Conservation (phyloP, 2,113 vertebrate genomes). For the Passerina amoena region DNA sequence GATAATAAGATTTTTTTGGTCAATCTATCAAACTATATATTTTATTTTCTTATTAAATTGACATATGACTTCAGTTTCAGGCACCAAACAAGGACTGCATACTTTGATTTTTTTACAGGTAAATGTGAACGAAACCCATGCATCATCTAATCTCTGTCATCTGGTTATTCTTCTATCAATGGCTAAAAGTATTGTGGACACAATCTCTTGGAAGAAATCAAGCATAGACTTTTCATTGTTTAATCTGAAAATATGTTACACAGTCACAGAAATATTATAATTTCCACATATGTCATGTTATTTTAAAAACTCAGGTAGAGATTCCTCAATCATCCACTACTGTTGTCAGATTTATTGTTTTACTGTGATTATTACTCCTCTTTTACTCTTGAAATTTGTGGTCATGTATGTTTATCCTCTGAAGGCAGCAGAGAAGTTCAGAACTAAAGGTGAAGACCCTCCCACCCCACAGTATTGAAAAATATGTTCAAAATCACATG, state of each 20-base stretch:
- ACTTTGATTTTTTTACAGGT: background rate
- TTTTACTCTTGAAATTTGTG: background rate
- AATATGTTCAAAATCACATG: background rate
- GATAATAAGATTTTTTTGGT: background rate
- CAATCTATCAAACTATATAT: background rate
- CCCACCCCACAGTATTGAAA: background rate
- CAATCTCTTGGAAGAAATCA: background rate
- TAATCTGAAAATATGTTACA: background rate
- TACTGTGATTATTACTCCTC: background rate
- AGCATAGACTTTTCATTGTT: background rate
- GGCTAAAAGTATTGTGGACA: background rate
- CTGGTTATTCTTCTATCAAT: background rate
- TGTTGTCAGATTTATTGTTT: background rate
- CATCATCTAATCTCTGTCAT: background rate
- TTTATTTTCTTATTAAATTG: background rate
- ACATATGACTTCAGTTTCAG: background rate
- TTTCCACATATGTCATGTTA: background rate
- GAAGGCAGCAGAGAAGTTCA: background rate
- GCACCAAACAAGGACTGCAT: background rate
- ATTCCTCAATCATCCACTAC: background rate
- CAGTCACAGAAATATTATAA: background rate
- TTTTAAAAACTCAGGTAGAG: background rate
- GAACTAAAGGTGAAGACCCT: background rate
- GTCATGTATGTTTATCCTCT: background rate
- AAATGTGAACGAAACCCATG: background rate